Conservation (phyloP, 2,888 invertebrate species). For the Melolontha melolontha region DNA sequence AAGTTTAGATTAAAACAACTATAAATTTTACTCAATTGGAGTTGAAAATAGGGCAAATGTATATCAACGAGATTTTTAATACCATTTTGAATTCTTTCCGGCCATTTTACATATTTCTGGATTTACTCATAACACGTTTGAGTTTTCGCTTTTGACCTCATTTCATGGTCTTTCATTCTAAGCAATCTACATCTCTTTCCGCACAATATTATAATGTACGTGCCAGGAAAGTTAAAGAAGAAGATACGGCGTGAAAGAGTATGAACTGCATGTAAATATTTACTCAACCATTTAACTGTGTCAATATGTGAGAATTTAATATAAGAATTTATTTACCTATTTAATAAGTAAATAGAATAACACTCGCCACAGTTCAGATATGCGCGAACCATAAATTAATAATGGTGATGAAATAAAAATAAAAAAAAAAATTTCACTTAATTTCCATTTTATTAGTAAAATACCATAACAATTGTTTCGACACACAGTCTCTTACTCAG, state of each 20-base stretch:
- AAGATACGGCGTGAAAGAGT: not conserved
- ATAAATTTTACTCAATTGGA: too few relatives aligned
- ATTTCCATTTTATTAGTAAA: too few relatives aligned
- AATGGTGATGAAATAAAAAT: too few relatives aligned
- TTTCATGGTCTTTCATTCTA: not conserved
- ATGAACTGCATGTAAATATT: conserved; percentile 6
- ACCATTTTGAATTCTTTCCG: not conserved
- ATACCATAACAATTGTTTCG: too few relatives aligned
- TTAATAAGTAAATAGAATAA: too few relatives aligned
- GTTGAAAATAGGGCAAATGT: not conserved
- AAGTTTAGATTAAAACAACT: too few relatives aligned
- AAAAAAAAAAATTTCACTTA: too few relatives aligned
- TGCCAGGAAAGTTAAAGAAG: not conserved
- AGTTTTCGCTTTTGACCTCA: not conserved
- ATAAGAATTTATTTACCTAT: too few relatives aligned
- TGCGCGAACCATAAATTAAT: too few relatives aligned
- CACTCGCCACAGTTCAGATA: too few relatives aligned
- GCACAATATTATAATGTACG: conserved; percentile 22
- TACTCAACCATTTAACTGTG: not conserved
- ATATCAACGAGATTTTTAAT: not conserved
- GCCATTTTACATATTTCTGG: not conserved
- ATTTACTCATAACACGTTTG: not conserved
- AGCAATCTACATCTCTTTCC: not conserved
- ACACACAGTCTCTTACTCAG: too few relatives aligned
- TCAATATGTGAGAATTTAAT: too few relatives aligned